Percentiles rank a stretch among this genome's conserved stretches.
Evolutionary conservation across 2,888 invertebrate genomes (phyloP).

Genomic region (Morpho deidamia): DNA sequence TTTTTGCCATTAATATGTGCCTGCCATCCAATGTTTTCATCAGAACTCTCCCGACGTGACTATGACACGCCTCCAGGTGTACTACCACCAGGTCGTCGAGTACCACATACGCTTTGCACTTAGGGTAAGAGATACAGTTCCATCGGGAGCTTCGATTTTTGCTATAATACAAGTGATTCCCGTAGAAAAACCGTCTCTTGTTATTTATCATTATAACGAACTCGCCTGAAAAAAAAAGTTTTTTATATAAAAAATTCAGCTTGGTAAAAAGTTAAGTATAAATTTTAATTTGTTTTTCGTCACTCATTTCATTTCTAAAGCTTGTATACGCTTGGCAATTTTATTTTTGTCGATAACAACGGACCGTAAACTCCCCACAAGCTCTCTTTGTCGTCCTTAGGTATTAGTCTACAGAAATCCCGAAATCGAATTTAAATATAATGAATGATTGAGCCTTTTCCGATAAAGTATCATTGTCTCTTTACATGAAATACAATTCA

Average conservation of each 20-base stretch:
- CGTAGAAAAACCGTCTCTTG: constrained; percentile 16
- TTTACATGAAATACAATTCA: too few relatives aligned
- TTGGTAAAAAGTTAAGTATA: background rate
- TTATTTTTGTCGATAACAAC: too few relatives aligned
- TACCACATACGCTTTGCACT: constrained; percentile 18
- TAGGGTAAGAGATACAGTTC: constrained; percentile 25
- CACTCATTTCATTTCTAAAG: too few relatives aligned
- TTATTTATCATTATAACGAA: constrained; percentile 17
- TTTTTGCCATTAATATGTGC: background rate
- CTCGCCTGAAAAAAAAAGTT: constrained; percentile 14
- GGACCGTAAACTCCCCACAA: too few relatives aligned
- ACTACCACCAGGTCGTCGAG: background rate
- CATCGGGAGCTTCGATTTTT: constrained; percentile 26
- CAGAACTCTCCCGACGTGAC: constrained; percentile 2
- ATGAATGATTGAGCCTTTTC: too few relatives aligned
- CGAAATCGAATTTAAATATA: too few relatives aligned
- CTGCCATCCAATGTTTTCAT: constrained; percentile 3
- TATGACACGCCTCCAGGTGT: background rate
- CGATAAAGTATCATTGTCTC: too few relatives aligned
- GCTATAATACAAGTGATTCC: constrained; percentile 21
- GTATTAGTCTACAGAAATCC: too few relatives aligned
- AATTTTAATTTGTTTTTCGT: too few relatives aligned
- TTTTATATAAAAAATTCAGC: background rate
- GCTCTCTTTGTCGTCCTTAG: too few relatives aligned
- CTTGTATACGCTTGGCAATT: too few relatives aligned